Evolutionary conservation across 2,113 vertebrate species (phyloP).

Genomic region (Lynx canadensis): DNA sequence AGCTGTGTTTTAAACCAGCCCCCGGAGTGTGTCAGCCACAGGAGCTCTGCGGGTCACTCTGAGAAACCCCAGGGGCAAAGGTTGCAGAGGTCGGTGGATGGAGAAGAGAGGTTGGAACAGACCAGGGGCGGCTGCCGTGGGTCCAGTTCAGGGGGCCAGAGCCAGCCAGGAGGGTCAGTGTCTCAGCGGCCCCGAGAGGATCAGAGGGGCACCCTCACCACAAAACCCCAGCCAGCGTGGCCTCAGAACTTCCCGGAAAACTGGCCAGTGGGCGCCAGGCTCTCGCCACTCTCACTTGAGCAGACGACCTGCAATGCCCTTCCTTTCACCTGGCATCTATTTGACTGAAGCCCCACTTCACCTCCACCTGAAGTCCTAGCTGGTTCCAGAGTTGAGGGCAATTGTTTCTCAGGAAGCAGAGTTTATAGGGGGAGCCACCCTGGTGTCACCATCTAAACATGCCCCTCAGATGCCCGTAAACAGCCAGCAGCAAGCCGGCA

Average conservation of each 20-base stretch:
- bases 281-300: neutral
- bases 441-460: neutral
- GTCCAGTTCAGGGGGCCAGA: neutral
- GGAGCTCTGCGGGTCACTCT: neutral
- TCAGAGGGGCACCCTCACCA: neutral
- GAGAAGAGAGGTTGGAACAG: neutral
- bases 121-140: neutral
- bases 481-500: neutral
- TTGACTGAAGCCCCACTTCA: neutral
- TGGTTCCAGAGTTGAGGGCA: neutral
- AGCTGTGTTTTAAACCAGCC: neutral
- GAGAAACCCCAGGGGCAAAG: neutral
- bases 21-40: neutral
- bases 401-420: neutral
- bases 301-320: neutral
- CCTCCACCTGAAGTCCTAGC: neutral
- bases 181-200: neutral
- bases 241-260: neutral
- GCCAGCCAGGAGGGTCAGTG: neutral
- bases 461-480: neutral
- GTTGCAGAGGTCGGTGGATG: neutral
- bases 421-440: neutral
- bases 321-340: neutral
- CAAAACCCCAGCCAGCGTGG: neutral
- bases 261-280: neutral